A percentile compares a stretch with the other conserved stretches of the same genome.
Evolutionary conservation across 2,113 vertebrate species (phyloP).

Genomic region (Ctenomys sociabilis): DNA sequence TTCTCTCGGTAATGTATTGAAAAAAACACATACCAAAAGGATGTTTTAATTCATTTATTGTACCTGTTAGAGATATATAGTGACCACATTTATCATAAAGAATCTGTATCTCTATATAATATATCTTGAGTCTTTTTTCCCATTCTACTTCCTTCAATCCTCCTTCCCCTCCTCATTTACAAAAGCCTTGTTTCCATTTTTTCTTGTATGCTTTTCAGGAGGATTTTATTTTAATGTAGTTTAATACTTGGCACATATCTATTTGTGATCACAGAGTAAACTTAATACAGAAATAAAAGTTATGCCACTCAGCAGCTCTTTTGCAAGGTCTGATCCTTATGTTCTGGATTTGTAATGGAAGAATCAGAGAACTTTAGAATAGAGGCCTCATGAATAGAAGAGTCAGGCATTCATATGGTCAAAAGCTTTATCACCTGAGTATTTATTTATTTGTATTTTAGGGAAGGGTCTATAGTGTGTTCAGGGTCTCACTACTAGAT

Average conservation of each 20-base stretch:
- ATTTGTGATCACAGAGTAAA: background rate
- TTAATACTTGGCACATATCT: slow-evolving; percentile 9
- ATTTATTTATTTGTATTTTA: no score
- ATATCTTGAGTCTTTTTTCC: background rate
- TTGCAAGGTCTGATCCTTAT: background rate
- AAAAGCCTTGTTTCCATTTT: background rate
- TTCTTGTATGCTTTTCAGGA: background rate
- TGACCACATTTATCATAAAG: background rate
- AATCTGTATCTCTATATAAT: background rate
- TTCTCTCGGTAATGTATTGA: background rate
- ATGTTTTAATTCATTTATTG: background rate
- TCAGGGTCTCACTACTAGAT: no score
- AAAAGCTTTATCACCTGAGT: background rate
- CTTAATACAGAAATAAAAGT: background rate
- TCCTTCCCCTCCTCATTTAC: background rate
- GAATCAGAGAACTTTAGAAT: slow-evolving; percentile 5
- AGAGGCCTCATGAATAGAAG: background rate
- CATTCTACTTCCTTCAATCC: background rate
- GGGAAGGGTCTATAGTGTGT: no score
- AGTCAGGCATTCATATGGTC: background rate
- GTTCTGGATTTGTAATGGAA: background rate
- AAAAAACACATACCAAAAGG: background rate
- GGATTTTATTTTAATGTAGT: background rate
- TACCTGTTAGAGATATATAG: background rate
- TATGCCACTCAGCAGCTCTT: background rate